These are phyloP conservation scores for Neuroterus valhalla DNA, from an alignment of 1,140 invertebrate genomes.

Conservation along the genomic window DNA sequence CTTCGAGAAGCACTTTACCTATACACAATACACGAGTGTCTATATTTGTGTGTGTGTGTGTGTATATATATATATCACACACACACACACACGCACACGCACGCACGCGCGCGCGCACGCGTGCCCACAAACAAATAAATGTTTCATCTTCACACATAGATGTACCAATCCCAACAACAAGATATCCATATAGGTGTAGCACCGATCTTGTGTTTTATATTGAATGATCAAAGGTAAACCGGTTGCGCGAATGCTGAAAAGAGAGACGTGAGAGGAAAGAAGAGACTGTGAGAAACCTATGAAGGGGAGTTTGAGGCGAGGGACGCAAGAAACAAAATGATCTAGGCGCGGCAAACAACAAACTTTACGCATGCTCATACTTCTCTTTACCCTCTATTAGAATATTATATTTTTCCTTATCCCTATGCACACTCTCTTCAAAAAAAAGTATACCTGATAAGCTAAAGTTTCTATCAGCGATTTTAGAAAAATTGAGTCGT, in stretches of 20 bases:
- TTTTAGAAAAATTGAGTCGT: too few species aligned
- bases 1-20: not conserved
- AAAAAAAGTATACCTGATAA: too few species aligned
- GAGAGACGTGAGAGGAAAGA: slow-evolving; percentile 36
- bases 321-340: slow-evolving; percentile 57
- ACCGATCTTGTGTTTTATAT: slow-evolving; percentile 63
- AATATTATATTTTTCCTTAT: slow-evolving; percentile 9
- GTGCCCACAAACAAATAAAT: too few species aligned
- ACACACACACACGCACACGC: not conserved
- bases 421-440: too few species aligned
- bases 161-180: slow-evolving; percentile 25
- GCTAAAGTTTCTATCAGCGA: too few species aligned
- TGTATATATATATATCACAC: not conserved
- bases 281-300: slow-evolving; percentile 35
- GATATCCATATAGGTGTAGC: slow-evolving; percentile 45
- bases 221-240: slow-evolving; percentile 70
- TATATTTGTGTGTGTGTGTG: too few species aligned
- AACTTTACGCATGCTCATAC: slow-evolving; percentile 43
- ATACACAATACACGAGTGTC: not conserved
- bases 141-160: not conserved
- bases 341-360: slow-evolving; percentile 63
- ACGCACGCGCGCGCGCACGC: not conserved
- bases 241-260: slow-evolving; percentile 46
- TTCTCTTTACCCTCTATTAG: slow-evolving; percentile 6
- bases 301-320: slow-evolving; percentile 40